Evolutionary conservation across 1,140 invertebrate genomes (phyloP), one percentile per base, ranked within the genome.

Genomic region (Plodia interpunctella): DNA sequence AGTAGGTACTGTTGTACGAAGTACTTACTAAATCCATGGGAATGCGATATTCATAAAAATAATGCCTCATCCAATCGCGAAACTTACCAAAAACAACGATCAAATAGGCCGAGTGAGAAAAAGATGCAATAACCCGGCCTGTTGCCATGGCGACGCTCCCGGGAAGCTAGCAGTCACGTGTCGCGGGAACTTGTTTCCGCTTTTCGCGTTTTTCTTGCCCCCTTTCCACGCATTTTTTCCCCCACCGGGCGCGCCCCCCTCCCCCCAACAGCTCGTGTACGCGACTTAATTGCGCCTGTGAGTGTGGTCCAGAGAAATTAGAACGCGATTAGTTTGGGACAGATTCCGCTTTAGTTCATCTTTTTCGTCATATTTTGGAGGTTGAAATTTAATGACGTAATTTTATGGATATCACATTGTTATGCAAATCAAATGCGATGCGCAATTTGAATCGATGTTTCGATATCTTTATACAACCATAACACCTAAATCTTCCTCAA

Each of bases 251-350:
- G 52, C n/a, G 25, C 28, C 56, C 49, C 51, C 56, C 11, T 51
- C 35, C 64, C 68, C 68, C 72, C 63, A 52, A 72, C 70, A 67
- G 67, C 74, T 79, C 76, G 83, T 82, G 80, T 83, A 80, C 78
- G 80, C 74, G 76, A 80, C 83, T 88, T 88, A 87, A 88, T 87
- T 87, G 86, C 81, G 86, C 78, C 83, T 88, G 83, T 88, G 86
- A 84, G 86, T 84, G 86, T 88, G 83, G 83, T 84, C 80, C 80
- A 76, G 75, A 84, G 78, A 88, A 88, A 87, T 88, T 87, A 88
- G 83, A 84, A 68, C 82, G 59, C 68, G 80, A 55, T 51, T 76
- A 85, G 72, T 69, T 60, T 11, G 21, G 21, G 17, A 18, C 74
- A 85, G 83, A 86, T 21, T 25, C 21, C 18, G 11, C 21, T 25